These are phyloP conservation scores for Cercopithecus petaurista DNA, from an alignment of 2,797 vertebrate species.

Conservation along the genomic window DNA sequence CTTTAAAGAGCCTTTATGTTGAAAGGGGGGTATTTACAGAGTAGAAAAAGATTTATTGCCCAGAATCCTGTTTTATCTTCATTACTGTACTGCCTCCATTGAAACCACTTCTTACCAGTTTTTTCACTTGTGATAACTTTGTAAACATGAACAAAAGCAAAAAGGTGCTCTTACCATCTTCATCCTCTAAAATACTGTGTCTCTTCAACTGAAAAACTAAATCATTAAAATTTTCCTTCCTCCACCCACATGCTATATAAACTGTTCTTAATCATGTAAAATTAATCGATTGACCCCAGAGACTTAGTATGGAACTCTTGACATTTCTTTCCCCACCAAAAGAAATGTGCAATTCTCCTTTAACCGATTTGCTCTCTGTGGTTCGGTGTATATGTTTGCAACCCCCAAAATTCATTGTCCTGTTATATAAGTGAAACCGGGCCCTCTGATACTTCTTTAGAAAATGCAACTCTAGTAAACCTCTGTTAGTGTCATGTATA, in stretches of 20 bases:
- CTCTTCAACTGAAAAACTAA: neutral
- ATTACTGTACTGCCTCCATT: conserved; percentile 47
- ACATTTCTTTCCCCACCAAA: neutral
- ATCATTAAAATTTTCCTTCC: neutral
- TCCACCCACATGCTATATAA: neutral
- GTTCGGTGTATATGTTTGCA: neutral
- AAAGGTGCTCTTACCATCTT: neutral
- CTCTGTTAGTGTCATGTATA: neutral
- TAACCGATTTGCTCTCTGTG: neutral
- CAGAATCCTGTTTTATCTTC: conserved; percentile 72
- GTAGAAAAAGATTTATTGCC: conserved; percentile 71
- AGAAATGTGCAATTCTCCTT: neutral
- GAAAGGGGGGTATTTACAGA: conserved; percentile 77
- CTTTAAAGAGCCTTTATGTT: conserved; percentile 81
- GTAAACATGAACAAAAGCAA: neutral
- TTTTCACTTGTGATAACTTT: neutral
- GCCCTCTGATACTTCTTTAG: neutral
- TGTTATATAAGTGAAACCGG: neutral
- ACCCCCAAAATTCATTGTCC: neutral
- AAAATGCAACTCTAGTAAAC: neutral
- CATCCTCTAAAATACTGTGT: neutral
- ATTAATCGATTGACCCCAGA: neutral
- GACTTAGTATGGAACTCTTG: neutral
- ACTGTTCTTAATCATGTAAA: neutral
- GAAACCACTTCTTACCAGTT: conserved; percentile 53